These are phyloP conservation scores for Streblospio benedicti DNA, from an alignment of 1,140 invertebrate genomes.

Conservation along the genomic window DNA sequence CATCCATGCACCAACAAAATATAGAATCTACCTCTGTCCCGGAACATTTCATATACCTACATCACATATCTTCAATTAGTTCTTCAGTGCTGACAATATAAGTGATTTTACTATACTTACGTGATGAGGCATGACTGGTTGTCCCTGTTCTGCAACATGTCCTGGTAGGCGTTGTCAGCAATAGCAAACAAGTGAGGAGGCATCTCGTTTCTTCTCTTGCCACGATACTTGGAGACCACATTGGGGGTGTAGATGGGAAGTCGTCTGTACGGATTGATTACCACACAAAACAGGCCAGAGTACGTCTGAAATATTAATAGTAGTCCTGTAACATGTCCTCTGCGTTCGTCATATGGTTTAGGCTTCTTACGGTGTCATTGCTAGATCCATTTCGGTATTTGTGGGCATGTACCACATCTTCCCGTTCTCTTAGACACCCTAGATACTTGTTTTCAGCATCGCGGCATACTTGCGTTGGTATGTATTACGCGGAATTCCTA, in stretches of 20 bases:
- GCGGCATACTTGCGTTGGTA: neutral
- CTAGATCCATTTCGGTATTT: neutral
- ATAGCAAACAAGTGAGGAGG: slow-evolving; percentile 45
- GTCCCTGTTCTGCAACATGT: slow-evolving; percentile 15
- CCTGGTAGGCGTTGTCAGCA: slow-evolving; percentile 41
- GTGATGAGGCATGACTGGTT: slow-evolving; percentile 3
- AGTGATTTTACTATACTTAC: no score
- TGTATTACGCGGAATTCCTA: no score
- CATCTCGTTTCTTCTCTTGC: slow-evolving; percentile 59
- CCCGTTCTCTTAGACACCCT: neutral
- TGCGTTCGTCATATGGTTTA: no score
- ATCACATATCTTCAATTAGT: no score
- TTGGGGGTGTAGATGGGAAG: slow-evolving; percentile 86
- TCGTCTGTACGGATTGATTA: slow-evolving; percentile 99
- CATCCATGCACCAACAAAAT: no score
- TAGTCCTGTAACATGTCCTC: neutral
- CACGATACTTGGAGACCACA: slow-evolving; percentile 89
- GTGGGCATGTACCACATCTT: neutral
- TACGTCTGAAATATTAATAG: slow-evolving; percentile 88
- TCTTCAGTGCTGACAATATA: no score
- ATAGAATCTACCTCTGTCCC: no score
- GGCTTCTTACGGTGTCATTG: neutral
- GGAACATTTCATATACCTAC: no score
- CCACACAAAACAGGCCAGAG: slow-evolving; percentile 98
- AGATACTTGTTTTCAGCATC: neutral